Percentiles rank a stretch among this genome's conserved stretches.
Evolutionary conservation across 2,113 vertebrate species (phyloP).

Genomic region (Pteruthius melanotis): DNA sequence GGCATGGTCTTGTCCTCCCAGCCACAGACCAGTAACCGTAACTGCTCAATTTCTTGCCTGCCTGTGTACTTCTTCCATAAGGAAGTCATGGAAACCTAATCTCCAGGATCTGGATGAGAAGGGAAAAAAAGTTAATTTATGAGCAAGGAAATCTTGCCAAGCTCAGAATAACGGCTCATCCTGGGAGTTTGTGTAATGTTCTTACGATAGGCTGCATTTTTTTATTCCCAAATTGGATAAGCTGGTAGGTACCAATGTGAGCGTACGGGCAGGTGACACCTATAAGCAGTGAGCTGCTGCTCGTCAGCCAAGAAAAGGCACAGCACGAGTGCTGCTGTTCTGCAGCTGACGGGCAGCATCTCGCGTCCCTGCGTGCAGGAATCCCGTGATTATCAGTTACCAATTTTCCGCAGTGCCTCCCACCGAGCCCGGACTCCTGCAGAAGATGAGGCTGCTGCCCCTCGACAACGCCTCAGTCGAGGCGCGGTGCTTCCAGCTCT

Average conservation of each 20-base stretch:
- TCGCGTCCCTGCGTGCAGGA: neutral
- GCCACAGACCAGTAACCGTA: neutral
- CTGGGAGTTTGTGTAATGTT: fast-evolving
- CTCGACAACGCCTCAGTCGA: neutral
- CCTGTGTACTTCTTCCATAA: neutral
- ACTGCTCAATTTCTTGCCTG: neutral
- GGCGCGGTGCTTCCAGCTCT: neutral
- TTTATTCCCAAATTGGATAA: neutral
- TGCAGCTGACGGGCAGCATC: neutral
- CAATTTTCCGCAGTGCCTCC: neutral
- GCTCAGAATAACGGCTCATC: neutral
- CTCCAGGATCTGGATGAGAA: neutral
- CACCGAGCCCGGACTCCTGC: neutral
- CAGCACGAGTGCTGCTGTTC: fast-evolving
- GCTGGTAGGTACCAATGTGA: neutral
- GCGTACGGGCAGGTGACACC: neutral
- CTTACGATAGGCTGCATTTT: neutral
- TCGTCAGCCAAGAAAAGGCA: neutral
- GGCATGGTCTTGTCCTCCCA: neutral
- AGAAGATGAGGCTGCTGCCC: neutral
- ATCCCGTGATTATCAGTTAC: neutral
- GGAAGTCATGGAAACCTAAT: neutral
- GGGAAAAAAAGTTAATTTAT: neutral
- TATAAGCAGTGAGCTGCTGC: neutral
- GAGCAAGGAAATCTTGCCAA: neutral